These are phyloP conservation scores for Corvus hawaiiensis DNA, from an alignment of 2,113 vertebrate genomes.

Conservation along the genomic window DNA sequence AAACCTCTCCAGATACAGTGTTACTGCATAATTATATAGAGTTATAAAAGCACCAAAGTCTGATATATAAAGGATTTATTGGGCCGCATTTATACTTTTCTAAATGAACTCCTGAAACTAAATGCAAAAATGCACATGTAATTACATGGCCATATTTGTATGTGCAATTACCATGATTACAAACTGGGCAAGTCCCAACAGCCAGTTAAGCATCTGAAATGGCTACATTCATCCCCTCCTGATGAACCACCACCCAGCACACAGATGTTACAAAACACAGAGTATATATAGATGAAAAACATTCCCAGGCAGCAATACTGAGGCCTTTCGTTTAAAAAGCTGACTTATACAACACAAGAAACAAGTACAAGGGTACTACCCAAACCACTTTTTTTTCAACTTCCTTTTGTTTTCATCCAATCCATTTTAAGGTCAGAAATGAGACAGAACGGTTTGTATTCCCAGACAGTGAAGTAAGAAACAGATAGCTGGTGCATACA, in stretches of 20 bases:
- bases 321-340: background rate
- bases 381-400: background rate
- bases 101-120: constrained; percentile 20
- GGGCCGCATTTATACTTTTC: background rate
- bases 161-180: constrained; percentile 49
- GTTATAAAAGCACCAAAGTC: background rate
- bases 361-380: background rate
- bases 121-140: constrained; percentile 35
- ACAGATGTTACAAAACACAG: background rate
- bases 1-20: background rate
- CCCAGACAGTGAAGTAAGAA: constrained; percentile 55
- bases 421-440: constrained; percentile 31
- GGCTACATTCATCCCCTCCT: constrained; percentile 6
- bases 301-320: background rate
- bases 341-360: background rate
- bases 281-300: background rate
- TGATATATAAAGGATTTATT: constrained; percentile 26
- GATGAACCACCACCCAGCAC: background rate
- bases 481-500: constrained; percentile 31
- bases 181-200: constrained; percentile 32
- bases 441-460: constrained; percentile 45
- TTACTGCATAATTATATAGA: constrained; percentile 7
- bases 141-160: constrained; percentile 18
- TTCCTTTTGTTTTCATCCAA: background rate
- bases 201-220: constrained; percentile 36